Conservation (phyloP, 2,113 vertebrate genomes). For the Cavia aperea region DNA sequence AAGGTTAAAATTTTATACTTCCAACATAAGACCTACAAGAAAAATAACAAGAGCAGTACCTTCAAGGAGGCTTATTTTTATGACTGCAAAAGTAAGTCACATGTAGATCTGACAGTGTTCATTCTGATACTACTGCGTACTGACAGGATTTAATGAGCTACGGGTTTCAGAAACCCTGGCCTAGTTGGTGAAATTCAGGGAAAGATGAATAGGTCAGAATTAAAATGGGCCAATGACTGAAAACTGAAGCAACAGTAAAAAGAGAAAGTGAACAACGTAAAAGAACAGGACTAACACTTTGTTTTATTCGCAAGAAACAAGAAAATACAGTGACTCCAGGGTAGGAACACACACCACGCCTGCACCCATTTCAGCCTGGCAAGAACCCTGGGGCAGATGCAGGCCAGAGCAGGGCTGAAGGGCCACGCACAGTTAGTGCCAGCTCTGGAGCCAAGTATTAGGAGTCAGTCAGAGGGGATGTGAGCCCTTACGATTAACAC, state of each 20-base stretch:
- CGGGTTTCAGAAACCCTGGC: slow-evolving; percentile 7
- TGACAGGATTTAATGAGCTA: slow-evolving; percentile 14
- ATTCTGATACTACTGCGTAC: background rate
- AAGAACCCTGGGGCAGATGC: background rate
- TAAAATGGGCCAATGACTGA: slow-evolving; percentile 25
- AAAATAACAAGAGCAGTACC: background rate
- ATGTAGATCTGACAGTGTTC: background rate
- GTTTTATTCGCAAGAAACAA: slow-evolving; percentile 37
- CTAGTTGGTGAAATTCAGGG: background rate
- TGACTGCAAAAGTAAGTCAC: slow-evolving; percentile 1
- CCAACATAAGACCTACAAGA: slow-evolving; percentile 12
- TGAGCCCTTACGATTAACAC: background rate
- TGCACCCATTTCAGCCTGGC: background rate
- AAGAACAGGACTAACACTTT: slow-evolving; percentile 17
- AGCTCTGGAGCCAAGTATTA: slow-evolving; percentile 6
- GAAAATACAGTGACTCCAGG: slow-evolving; percentile 23
- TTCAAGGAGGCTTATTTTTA: slow-evolving; percentile 15
- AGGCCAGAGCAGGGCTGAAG: background rate
- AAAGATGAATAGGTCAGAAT: slow-evolving; percentile 22
- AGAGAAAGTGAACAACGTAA: slow-evolving; percentile 20
- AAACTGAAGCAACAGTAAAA: slow-evolving; percentile 27
- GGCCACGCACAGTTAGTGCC: background rate
- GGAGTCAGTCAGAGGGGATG: background rate
- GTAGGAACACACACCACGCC: background rate
- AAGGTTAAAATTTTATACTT: slow-evolving; percentile 20